Conservation (phyloP, 2,888 invertebrate genomes). For the Hyposoter dolosus region DNA sequence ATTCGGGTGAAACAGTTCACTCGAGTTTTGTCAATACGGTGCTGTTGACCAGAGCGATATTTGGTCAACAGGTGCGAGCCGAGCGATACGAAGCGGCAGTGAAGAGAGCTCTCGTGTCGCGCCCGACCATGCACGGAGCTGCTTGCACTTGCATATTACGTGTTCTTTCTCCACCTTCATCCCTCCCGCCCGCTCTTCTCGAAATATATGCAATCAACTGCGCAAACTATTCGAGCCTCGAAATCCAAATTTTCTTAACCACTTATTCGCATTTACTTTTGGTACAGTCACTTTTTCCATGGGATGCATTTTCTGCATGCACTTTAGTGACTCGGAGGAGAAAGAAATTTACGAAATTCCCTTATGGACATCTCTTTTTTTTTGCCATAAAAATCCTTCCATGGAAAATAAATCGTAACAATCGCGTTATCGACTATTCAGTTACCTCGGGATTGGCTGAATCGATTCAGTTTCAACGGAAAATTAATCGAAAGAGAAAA, state of each 20-base stretch:
- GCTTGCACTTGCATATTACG: slow-evolving; percentile 5
- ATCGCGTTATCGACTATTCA: too few species aligned
- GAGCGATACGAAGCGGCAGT: slow-evolving; percentile 27
- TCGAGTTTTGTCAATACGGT: slow-evolving; percentile 48
- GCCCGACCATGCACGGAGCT: slow-evolving; percentile 30
- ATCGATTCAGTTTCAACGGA: too few species aligned
- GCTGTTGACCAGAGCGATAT: neutral
- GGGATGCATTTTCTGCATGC: too few species aligned
- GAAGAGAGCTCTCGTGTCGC: slow-evolving; percentile 40
- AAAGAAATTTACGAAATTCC: too few species aligned
- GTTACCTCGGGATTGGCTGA: too few species aligned
- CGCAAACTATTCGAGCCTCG: neutral
- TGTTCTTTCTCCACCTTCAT: neutral
- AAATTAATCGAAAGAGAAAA: too few species aligned
- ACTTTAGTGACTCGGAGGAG: too few species aligned
- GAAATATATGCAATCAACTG: slow-evolving; percentile 4
- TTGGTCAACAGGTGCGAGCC: slow-evolving; percentile 64
- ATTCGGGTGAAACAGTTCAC: slow-evolving; percentile 25
- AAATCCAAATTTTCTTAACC: neutral
- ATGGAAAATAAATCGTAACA: too few species aligned
- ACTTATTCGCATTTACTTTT: neutral
- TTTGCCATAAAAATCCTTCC: too few species aligned
- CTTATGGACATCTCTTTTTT: too few species aligned
- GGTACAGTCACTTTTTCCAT: neutral
- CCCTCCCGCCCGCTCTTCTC: neutral